Evolutionary conservation across 2,797 vertebrate species (phyloP), one percentile per base, ranked within the genome.

Genomic region (Gadopsis marmoratus): DNA sequence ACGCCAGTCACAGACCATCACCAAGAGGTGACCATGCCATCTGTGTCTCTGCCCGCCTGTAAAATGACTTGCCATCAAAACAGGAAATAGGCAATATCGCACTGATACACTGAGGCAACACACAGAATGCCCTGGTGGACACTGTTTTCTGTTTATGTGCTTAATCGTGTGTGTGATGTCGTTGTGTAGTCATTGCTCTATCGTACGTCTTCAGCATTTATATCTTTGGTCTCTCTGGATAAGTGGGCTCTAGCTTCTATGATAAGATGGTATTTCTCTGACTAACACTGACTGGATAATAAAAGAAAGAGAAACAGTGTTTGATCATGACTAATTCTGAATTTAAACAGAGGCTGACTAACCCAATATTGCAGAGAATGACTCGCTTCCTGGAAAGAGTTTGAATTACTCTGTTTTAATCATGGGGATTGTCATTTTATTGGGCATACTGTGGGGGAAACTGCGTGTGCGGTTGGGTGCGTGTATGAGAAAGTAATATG

Each of bases 31-130:
- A 83, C 55, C 73, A 9, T 76, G 76, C 81, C 90, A 89, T 89
- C 86, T 88, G 90, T 21, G 85, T 77, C 86, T 81, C 82, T 75
- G 77, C 68, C 74, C 11, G 64, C 81, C 74, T 76, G 85, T 75
- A 74, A 82, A 89, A 88, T 87, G 76, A 83, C 73, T 76, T 31
- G 50, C 63, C 86, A 72, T 75, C 89, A 84, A 74, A 89, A 89
- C 88, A 91, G 92, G 89, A 93, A 91, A 91, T 87, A 88, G 79
- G 82, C 91, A 92, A 89, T 93, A 87, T 89, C 23, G 4, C 76
- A 81, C 64, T 86, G 88, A 91, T 86, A 71, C 85, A 81, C 71
- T 2, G n/a, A 61, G 79, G 70, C 17, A 70, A n/a, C 64, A 72
- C 50, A 66, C 23, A 45, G 47, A 81, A 63, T 43, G 53, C 71